A percentile compares a stretch with the other conserved stretches of the same genome.
Evolutionary conservation across 2,113 vertebrate species (phyloP).

Genomic region (Pyrgilauda ruficollis): DNA sequence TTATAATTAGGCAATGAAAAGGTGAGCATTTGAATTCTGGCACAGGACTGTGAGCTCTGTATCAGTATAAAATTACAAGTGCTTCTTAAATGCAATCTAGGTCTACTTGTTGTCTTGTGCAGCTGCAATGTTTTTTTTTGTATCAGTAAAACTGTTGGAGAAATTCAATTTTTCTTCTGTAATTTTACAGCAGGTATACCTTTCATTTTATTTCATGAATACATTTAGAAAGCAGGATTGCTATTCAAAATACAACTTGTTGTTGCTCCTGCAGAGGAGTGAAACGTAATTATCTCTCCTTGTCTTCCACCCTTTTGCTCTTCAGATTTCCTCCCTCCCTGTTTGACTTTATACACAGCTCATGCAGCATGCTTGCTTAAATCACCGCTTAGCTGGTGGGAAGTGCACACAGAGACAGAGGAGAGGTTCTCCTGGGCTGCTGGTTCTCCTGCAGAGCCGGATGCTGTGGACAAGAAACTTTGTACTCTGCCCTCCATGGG

Average conservation of each 20-base stretch:
- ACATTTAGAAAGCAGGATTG: neutral
- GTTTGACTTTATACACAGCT: neutral
- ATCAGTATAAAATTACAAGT: neutral
- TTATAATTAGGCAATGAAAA: neutral
- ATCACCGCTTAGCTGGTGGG: neutral
- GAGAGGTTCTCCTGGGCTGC: neutral
- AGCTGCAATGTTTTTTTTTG: neutral
- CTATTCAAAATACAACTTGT: neutral
- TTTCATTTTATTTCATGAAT: neutral
- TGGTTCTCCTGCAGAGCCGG: neutral
- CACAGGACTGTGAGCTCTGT: neutral
- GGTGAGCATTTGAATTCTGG: neutral
- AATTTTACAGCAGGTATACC: neutral
- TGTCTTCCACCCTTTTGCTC: neutral
- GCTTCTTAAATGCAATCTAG: neutral
- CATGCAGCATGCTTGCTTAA: neutral
- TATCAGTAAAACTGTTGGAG: neutral
- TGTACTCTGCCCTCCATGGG: neutral
- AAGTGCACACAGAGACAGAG: neutral
- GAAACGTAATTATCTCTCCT: neutral
- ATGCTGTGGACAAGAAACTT: neutral
- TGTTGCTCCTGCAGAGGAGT: neutral
- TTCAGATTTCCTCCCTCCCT: neutral
- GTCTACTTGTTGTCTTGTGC: neutral
- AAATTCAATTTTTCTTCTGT: neutral